phyloP scores from a whole-genome alignment of 2,797 vertebrate species.

The Psittacula echo region DNA sequence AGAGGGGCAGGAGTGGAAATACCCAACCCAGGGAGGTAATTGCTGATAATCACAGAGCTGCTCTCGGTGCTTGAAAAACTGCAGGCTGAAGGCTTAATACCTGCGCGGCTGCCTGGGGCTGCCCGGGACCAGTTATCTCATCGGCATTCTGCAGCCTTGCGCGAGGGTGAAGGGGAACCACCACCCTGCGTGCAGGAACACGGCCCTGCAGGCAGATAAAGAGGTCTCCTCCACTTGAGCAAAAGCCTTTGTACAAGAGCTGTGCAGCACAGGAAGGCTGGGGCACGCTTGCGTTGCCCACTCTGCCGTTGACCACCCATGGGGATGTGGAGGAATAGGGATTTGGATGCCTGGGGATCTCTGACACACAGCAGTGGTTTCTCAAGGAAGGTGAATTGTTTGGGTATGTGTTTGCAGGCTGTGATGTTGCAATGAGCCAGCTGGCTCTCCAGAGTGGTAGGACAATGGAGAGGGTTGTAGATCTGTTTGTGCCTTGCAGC shows the following conservation, averaged over 20 bases:
- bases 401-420: background rate
- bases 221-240: background rate
- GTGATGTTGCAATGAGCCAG: background rate
- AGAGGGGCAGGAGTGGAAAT: slow-evolving; percentile 51
- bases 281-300: background rate
- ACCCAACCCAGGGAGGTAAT: slow-evolving; percentile 35
- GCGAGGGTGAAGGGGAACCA: background rate
- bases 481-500: background rate
- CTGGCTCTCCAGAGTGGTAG: background rate
- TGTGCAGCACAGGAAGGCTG: background rate
- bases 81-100: slow-evolving; percentile 1
- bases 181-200: slow-evolving; percentile 19
- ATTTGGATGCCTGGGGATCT: background rate
- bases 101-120: slow-evolving; percentile 15
- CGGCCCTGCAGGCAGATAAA: background rate
- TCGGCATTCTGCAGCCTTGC: background rate
- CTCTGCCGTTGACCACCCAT: background rate
- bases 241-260: background rate
- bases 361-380: background rate
- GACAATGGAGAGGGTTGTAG: background rate
- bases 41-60: slow-evolving; percentile 40
- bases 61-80: background rate
- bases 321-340: background rate
- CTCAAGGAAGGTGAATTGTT: background rate
- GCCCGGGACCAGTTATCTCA: slow-evolving; percentile 14